These are phyloP conservation scores for Streptopelia turtur DNA, from an alignment of 2,797 vertebrate genomes.

Conservation along the genomic window DNA sequence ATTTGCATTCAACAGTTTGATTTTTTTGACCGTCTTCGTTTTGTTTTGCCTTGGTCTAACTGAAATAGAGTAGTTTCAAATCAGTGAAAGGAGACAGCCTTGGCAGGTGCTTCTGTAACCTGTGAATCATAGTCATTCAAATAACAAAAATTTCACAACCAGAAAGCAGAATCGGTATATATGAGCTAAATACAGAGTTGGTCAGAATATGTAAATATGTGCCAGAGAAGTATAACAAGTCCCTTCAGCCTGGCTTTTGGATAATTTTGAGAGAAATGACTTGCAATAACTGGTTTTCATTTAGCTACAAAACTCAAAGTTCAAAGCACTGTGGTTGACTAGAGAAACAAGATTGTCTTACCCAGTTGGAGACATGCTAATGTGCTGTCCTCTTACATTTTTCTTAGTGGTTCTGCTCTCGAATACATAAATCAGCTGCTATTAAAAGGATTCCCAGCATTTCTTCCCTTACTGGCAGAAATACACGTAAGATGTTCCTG, in stretches of 20 bases:
- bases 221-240: background rate
- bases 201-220: background rate
- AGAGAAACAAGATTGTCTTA: background rate
- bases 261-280: background rate
- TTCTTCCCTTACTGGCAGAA: background rate
- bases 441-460: background rate
- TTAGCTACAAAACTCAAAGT: constrained; percentile 8
- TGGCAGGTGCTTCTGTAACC: background rate
- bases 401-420: background rate
- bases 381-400: background rate
- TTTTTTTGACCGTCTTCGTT: background rate
- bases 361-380: background rate
- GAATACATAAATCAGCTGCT: background rate
- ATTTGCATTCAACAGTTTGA: background rate
- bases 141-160: background rate
- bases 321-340: background rate
- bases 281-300: background rate
- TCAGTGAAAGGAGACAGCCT: background rate
- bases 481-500: background rate
- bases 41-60: background rate
- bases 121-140: background rate
- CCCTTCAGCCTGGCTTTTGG: background rate
- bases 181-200: background rate
- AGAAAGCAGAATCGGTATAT: background rate
- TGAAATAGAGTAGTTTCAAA: background rate